phyloP scores from a whole-genome alignment of 2,888 invertebrate genomes.

The Troilus luridus region DNA sequence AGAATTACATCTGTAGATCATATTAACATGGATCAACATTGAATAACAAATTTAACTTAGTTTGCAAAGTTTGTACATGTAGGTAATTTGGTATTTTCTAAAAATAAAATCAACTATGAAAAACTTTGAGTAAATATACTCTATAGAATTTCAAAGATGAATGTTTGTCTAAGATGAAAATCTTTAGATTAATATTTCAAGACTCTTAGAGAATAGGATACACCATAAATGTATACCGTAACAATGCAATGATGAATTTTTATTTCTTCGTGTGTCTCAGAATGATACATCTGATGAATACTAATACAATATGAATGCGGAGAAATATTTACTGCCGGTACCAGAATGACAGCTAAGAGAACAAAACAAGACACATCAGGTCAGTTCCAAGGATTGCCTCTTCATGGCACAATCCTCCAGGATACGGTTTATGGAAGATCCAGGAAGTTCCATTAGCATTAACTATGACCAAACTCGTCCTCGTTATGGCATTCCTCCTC shows the following conservation, averaged over 20 bases:
- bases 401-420: conserved; percentile 35
- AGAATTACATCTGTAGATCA: no score
- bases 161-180: no score
- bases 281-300: not conserved
- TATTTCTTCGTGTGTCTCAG: not conserved
- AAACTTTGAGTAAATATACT: no score
- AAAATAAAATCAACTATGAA: no score
- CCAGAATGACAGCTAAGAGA: not conserved
- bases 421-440: conserved; percentile 33
- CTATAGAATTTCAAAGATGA: no score
- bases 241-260: not conserved
- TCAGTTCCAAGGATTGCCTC: conserved; percentile 1
- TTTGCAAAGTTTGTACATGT: no score
- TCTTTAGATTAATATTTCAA: no score
- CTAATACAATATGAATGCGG: not conserved
- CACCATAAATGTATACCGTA: no score
- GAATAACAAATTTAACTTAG: no score
- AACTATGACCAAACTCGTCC: conserved; percentile 11
- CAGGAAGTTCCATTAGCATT: conserved; percentile 31
- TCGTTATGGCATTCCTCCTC: not conserved
- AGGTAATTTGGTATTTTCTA: no score
- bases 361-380: not conserved
- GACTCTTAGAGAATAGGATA: no score
- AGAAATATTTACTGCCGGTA: not conserved
- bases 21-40: no score